Evolutionary conservation across 2,888 invertebrate species (phyloP).

Genomic region (Brachylomia viminalis): DNA sequence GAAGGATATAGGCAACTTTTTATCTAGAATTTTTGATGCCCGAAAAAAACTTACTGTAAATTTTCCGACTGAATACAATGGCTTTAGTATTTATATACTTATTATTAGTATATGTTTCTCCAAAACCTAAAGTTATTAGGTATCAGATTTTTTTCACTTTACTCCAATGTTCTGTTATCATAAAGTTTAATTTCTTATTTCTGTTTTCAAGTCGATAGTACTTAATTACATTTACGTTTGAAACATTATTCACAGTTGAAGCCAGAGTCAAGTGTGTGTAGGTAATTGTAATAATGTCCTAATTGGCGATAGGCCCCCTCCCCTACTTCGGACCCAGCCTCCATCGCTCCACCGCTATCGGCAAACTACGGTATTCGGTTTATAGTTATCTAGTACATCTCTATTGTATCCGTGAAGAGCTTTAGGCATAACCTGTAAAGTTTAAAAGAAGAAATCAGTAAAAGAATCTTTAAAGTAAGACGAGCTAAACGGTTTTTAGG

Average conservation of each 20-base stretch:
- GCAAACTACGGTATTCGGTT: conserved; percentile 15
- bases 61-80: not conserved
- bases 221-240: not conserved
- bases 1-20: too few species aligned
- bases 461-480: not conserved
- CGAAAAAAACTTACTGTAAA: not conserved
- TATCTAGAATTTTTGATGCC: not conserved
- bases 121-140: not conserved
- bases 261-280: conserved; percentile 36
- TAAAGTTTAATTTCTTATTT: too few species aligned
- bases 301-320: conserved; percentile 45
- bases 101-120: not conserved
- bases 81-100: not conserved
- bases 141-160: not conserved
- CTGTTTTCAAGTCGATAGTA: not conserved
- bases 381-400: conserved; percentile 25
- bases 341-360: conserved; percentile 29
- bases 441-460: not conserved
- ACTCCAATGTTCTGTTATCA: not conserved
- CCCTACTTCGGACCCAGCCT: conserved; percentile 23
- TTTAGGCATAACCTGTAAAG: not conserved
- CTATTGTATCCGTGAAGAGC: conserved; percentile 7
- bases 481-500: not conserved
- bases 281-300: conserved; percentile 35
- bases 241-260: conserved; percentile 2